Base-by-base conservation (phyloP, 2,797 vertebrate species). In the Dendrocincla tyrannina region DNA sequence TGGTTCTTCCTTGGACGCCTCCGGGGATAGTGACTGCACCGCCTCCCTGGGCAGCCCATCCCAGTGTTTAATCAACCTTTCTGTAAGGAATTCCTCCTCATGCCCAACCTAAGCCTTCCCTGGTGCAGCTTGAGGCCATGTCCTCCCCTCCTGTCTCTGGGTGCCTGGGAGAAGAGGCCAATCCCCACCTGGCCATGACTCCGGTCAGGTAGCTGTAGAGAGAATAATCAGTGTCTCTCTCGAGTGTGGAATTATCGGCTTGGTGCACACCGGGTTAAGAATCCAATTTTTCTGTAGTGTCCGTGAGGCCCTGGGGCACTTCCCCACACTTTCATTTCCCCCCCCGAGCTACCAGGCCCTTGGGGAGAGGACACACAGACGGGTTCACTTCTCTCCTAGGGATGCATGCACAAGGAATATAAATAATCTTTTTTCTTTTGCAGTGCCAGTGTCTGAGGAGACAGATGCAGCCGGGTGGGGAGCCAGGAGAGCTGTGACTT, bases 361-460 rank as follows among this genome's bases (percentile, higher is more conserved):
- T 6, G 6, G 25, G 37, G 18, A 53, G 12, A 20, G 35, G 41
- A 7, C 9, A 1, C 1, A 4, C 13, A 49, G 2, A 9, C 25
- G 17, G 5, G 12, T 0, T 5, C 3, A 4, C 7, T 46, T 19
- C 19, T 42, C 10, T 59, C n/a, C 7, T 25, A 2, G n/a, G 25
- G 28, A 9, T 17, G 42, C 0, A 2, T 33, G 41, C 18, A 15
- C 16, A 0, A 2, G 16, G 37, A 9, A 10, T 41, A 1, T 0
- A 28, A 28, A 9, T 6, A 33, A 5, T 7, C 7, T 27, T 6
- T 17, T 37, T 33, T n/a, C 8, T 49, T 30, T 30, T 12, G 4
- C 6, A 4, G 32, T 16, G 52, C 32, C 24, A 24, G 53, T 0
- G 0, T 8, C 53, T 8, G n/a, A 37, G 32, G 22, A n/a, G 20